Evolutionary conservation across 2,797 vertebrate species (phyloP), one percentile per base, ranked within the genome.

Genomic region (Clarias pachynema): DNA sequence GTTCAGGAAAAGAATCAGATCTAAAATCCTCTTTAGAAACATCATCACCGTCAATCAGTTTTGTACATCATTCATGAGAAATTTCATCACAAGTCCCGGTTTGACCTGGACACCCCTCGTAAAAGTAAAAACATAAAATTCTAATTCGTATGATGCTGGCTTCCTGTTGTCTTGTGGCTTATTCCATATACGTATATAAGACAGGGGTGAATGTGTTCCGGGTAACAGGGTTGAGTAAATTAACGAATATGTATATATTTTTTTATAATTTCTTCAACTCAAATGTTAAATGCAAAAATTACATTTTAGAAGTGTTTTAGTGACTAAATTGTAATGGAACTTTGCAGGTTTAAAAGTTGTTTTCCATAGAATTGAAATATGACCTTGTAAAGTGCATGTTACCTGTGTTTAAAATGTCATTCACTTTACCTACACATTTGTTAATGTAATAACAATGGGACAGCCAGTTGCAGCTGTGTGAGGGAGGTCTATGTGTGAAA

Each of bases 401-500:
- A 74, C 14, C 24, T 26, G 70, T 22, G 16, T 66, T 72, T 72
- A 72, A 72, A 72, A 44, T 72, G 72, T 57, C n/a, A 4, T 56
- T 29, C 37, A 60, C 57, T 24, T 59, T 37, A 79, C 31, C 15
- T 18, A 65, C n/a, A 26, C 49, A 26, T 22, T 5, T 80, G n/a
- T 65, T 49, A n/a, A 18, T 2, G 59, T 79, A 63, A 26, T 26
- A 79, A 62, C 24, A 65, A 4, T 18, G 15, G 7, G 78, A 24
- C n/a, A 65, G 37, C 10, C 24, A 73, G 7, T 26, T 14, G 4
- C 24, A 75, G n/a, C 68, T 86, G 59, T 40, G 77, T 70, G 49
- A 84, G 86, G 80, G 68, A 91, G 84, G 84, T 70, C 37, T 70
- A 5, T 62, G 44, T 84, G 86, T 77, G 86, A 60, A 77, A 70